Percentiles rank a stretch among this genome's conserved stretches.
phyloP scores from a whole-genome alignment of 1,140 invertebrate genomes.

The Charaxes varanes region DNA sequence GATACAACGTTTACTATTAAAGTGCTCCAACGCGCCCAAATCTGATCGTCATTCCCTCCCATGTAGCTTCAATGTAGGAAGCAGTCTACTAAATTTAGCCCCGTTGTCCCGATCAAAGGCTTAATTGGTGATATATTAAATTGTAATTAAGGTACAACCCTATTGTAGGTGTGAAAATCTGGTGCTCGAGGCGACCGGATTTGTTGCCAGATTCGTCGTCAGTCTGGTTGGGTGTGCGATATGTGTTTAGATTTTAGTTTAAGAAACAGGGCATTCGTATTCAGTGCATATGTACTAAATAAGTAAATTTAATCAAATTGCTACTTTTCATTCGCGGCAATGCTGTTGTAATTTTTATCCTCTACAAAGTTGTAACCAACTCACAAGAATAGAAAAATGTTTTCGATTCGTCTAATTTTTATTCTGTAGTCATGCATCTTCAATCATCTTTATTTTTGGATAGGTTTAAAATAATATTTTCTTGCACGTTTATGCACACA shows the following conservation, averaged over 20 bases:
- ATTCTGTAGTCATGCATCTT: no score
- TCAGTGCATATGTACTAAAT: no score
- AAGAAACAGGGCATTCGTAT: no score
- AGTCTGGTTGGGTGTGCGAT: constrained; percentile 10
- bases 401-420: no score
- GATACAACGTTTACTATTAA: constrained; percentile 30
- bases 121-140: constrained; percentile 69
- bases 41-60: constrained; percentile 21
- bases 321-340: no score
- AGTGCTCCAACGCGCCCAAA: constrained; percentile 27
- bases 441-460: no score
- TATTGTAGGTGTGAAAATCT: constrained; percentile 56
- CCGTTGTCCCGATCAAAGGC: constrained; percentile 50
- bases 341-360: no score
- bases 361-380: no score
- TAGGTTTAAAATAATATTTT: no score
- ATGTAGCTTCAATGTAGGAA: constrained; percentile 17
- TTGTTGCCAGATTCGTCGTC: constrained; percentile 23
- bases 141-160: constrained; percentile 62
- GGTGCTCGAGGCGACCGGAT: constrained; percentile 31
- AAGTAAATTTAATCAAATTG: no score
- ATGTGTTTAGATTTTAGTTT: not conserved
- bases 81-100: constrained; percentile 34
- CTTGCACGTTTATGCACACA: no score
- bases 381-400: no score